A percentile compares a stretch with the other conserved stretches of the same genome.
phyloP scores from a whole-genome alignment of 2,113 vertebrate genomes.

The Agapornis roseicollis region DNA sequence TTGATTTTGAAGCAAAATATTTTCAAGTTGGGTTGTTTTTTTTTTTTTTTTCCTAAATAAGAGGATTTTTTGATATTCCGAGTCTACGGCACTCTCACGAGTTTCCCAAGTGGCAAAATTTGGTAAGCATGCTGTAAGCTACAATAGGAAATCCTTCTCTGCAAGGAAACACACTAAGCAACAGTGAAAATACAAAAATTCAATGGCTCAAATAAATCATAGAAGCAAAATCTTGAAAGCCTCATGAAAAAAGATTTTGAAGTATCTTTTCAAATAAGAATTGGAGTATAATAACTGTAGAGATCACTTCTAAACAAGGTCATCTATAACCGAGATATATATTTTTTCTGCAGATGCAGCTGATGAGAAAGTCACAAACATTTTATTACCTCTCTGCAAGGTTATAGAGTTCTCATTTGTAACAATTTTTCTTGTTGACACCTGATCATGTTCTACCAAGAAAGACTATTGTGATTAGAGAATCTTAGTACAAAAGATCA shows the following conservation, averaged over 20 bases:
- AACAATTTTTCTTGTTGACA: conserved; percentile 20
- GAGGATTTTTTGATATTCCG: not conserved
- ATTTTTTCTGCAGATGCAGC: not conserved
- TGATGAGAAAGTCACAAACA: not conserved
- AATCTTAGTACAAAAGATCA: not conserved
- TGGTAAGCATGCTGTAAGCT: not conserved
- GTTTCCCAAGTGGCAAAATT: not conserved
- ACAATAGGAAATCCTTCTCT: not conserved
- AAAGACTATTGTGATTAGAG: not conserved
- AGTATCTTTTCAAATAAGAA: conserved; percentile 13
- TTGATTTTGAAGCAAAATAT: not conserved
- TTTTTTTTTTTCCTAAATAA: not conserved
- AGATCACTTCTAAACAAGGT: not conserved
- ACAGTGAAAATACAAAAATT: not conserved
- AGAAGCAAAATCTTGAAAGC: not conserved
- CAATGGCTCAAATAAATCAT: not conserved
- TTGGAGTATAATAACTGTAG: not conserved
- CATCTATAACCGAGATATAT: not conserved
- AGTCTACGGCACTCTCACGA: not conserved
- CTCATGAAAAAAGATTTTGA: not conserved
- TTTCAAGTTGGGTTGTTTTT: not conserved
- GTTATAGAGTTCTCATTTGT: conserved; percentile 28
- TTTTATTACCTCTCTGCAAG: conserved; percentile 6
- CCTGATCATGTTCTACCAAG: not conserved
- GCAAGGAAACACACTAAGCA: not conserved